phyloP scores from a whole-genome alignment of 2,888 invertebrate genomes.

The Ischnura elegans region DNA sequence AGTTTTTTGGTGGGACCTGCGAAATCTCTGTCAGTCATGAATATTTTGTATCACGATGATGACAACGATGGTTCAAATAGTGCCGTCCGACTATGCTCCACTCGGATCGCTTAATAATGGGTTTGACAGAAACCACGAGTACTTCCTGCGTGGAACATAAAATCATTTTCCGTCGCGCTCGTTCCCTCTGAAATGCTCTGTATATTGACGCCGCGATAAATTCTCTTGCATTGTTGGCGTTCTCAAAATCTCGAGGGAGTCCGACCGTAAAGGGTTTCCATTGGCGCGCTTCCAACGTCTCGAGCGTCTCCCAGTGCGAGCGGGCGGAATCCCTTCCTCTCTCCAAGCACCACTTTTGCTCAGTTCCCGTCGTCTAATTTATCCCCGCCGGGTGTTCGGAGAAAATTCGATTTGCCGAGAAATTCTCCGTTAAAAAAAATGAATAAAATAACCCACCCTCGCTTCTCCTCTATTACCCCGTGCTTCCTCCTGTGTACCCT shows the following conservation, averaged over 20 bases:
- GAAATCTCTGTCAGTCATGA: too few relatives aligned
- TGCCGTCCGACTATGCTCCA: too few relatives aligned
- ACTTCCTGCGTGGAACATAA: neutral
- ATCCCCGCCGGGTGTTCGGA: neutral
- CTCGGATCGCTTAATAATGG: too few relatives aligned
- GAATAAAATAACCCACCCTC: too few relatives aligned
- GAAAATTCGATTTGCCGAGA: slow-evolving; percentile 9
- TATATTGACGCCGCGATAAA: neutral
- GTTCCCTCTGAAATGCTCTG: neutral
- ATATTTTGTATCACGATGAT: too few relatives aligned
- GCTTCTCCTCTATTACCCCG: neutral
- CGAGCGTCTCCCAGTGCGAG: neutral
- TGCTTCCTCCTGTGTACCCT: neutral
- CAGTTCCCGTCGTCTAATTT: slow-evolving; percentile 5
- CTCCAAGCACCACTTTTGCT: neutral
- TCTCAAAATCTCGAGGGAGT: neutral
- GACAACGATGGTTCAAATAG: too few relatives aligned
- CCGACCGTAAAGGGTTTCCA: neutral
- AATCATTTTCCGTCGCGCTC: too few relatives aligned
- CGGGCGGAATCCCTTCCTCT: neutral
- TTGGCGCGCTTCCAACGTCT: neutral
- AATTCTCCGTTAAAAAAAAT: neutral
- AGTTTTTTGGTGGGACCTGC: too few relatives aligned
- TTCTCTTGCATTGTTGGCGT: neutral
- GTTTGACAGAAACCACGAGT: too few relatives aligned